A percentile compares a stretch with the other conserved stretches of the same genome.
Conservation (phyloP, 2,797 vertebrate species). For the Epinephelus coioides region DNA sequence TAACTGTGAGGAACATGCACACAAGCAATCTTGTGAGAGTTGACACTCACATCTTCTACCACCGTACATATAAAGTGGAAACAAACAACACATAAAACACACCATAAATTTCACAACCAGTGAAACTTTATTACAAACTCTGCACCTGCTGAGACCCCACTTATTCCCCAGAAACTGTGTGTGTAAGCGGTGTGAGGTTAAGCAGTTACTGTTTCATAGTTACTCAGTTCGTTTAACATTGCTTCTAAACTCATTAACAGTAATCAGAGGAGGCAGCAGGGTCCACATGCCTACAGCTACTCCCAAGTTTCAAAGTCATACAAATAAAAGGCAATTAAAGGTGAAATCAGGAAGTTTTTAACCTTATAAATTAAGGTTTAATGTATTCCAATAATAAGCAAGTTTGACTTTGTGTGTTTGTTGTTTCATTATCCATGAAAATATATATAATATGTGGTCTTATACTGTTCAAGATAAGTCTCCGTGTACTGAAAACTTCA, state of each 20-base stretch:
- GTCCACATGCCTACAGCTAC: constrained; percentile 36
- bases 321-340: not conserved
- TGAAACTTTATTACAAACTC: not conserved
- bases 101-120: constrained; percentile 1
- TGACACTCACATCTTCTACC: not conserved
- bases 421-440: not conserved
- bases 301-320: constrained; percentile 48
- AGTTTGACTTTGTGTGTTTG: not conserved
- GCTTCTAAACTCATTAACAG: constrained; percentile 39
- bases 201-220: constrained; percentile 38
- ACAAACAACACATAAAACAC: constrained; percentile 13
- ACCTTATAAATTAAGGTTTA: not conserved
- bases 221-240: constrained; percentile 39
- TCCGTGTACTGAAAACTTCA: not conserved
- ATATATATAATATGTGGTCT: not conserved
- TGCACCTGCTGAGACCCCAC: constrained; percentile 18
- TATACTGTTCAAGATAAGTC: not conserved
- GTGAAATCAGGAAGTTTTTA: not conserved
- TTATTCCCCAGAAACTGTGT: constrained; percentile 10
- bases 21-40: not conserved
- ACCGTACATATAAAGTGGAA: constrained; percentile 2
- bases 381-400: not conserved
- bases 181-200: constrained; percentile 15
- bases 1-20: not conserved
- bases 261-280: constrained; percentile 36